Evolutionary conservation across 2,797 vertebrate genomes (phyloP).

Genomic region (Eidolon dupreanum): DNA sequence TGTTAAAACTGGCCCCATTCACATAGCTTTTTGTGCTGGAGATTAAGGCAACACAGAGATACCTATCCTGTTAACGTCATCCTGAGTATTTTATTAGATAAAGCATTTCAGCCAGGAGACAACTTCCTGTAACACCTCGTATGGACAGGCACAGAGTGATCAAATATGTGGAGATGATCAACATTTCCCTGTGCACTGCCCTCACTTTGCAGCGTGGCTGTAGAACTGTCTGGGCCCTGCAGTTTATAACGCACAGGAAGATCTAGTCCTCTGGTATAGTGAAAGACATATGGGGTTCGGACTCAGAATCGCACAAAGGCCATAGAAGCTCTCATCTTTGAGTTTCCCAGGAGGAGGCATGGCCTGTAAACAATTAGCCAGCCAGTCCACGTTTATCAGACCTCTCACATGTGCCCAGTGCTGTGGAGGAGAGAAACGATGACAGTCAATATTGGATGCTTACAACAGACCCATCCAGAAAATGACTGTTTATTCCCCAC

Average conservation of each 20-base stretch:
- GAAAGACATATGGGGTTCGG: slow-evolving; percentile 36
- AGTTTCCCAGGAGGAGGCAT: slow-evolving; percentile 52
- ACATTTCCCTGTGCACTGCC: not conserved
- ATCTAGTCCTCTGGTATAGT: not conserved
- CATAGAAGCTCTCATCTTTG: not conserved
- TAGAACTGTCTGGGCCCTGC: not conserved
- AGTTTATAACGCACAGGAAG: not conserved
- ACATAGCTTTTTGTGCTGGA: slow-evolving; percentile 65
- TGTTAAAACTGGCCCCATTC: slow-evolving; percentile 81
- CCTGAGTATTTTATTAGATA: not conserved
- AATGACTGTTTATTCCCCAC: not conserved
- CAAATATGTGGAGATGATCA: not conserved
- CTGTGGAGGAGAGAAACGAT: not conserved
- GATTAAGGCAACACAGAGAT: slow-evolving; percentile 71
- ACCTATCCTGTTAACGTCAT: slow-evolving; percentile 62
- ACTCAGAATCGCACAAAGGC: slow-evolving; percentile 25
- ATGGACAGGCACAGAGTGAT: not conserved
- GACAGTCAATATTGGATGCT: not conserved
- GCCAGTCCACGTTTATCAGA: not conserved
- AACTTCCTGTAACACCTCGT: not conserved
- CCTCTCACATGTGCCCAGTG: not conserved
- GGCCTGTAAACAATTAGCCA: slow-evolving; percentile 23
- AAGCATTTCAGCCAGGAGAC: not conserved
- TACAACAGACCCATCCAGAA: slow-evolving; percentile 1
- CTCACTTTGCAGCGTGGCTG: not conserved